Conservation (phyloP, 2,888 invertebrate genomes). For the Melanotus villosus region DNA sequence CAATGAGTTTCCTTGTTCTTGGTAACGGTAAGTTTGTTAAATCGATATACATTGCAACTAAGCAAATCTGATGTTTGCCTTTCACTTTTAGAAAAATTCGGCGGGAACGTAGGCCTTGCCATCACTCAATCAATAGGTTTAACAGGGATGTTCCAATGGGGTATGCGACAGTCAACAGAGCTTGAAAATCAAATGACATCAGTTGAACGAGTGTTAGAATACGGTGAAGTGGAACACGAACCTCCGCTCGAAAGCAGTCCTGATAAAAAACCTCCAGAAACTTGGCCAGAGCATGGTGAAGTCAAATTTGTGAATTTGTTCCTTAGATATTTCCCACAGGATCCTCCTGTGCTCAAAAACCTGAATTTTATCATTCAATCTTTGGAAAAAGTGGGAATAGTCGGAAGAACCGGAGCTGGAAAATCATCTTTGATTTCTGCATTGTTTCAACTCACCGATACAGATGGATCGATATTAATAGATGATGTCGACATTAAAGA, state of each 20-base stretch:
- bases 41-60: no score
- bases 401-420: conserved; percentile 90
- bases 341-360: conserved; percentile 82
- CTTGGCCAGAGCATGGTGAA: conserved; percentile 82
- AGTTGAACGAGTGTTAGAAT: conserved; percentile 82
- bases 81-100: conserved; percentile 29
- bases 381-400: conserved; percentile 84
- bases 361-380: conserved; percentile 78
- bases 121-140: conserved; percentile 83
- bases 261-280: conserved; percentile 72
- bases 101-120: conserved; percentile 82
- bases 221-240: conserved; percentile 68
- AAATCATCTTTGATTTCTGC: conserved; percentile 84
- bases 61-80: no score
- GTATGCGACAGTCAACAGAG: conserved; percentile 89
- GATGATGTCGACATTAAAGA: conserved; percentile 81
- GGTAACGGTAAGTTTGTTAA: conserved; percentile 21
- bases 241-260: conserved; percentile 4
- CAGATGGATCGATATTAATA: conserved; percentile 84
- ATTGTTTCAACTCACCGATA: conserved; percentile 85
- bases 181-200: conserved; percentile 86
- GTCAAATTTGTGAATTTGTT: conserved; percentile 79
- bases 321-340: conserved; percentile 80
- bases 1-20: conserved; percentile 32
- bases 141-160: conserved; percentile 78